Percentiles rank a stretch among this genome's conserved stretches.
phyloP scores from a whole-genome alignment of 2,888 invertebrate species.

The Pyrocoelia pectoralis region DNA sequence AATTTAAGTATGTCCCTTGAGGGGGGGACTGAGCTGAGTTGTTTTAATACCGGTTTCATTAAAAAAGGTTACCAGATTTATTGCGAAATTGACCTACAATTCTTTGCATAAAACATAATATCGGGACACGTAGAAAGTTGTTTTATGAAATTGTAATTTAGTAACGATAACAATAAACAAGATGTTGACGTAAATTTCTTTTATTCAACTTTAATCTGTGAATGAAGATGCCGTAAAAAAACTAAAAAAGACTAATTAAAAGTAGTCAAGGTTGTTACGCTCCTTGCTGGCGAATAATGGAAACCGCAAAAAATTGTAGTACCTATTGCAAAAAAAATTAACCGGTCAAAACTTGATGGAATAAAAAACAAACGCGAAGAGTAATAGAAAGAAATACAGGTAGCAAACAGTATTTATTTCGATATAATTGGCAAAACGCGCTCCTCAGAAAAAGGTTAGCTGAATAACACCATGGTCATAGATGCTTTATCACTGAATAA shows the following conservation, averaged over 20 bases:
- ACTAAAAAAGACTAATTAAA: background rate
- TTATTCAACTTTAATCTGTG: background rate
- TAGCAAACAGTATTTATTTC: no score
- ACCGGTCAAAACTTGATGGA: background rate
- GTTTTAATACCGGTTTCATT: no score
- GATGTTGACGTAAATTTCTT: background rate
- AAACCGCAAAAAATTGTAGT: background rate
- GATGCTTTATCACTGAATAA: no score
- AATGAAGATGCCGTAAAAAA: background rate
- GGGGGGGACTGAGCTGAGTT: no score
- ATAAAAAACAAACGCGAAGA: no score
- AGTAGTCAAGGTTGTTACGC: background rate
- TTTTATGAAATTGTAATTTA: background rate
- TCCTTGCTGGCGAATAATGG: background rate
- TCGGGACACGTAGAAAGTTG: constrained; percentile 1
- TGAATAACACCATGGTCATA: no score
- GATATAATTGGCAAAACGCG: no score
- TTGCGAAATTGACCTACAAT: constrained; percentile 13
- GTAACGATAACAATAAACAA: background rate
- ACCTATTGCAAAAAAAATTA: background rate
- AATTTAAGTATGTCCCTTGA: no score
- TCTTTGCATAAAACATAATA: no score
- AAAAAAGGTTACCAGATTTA: constrained; percentile 11
- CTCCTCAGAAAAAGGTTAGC: no score
- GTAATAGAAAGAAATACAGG: no score